Evolutionary conservation across 2,888 invertebrate genomes (phyloP), one percentile per base, ranked within the genome.

Genomic region (Acanthacorydalis orientalis): DNA sequence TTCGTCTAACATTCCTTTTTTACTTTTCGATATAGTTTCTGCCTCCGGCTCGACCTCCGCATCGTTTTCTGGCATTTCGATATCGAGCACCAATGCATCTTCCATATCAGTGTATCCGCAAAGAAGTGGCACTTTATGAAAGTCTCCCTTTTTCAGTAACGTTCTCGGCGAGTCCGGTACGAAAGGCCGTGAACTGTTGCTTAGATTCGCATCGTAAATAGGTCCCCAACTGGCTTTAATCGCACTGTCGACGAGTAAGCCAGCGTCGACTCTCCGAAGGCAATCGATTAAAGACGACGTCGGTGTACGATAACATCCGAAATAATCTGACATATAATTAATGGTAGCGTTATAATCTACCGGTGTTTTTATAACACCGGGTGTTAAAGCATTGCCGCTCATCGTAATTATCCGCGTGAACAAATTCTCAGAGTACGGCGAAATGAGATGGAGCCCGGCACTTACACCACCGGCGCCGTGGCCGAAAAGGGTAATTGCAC

Each of bases 101-200:
- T 88, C 88, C 80, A 86, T 87, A 54, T 82, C 79, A 0, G 87
- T 86, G 55, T 78, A 86, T 1, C 85, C 85, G n/a, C 78, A 74
- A 54, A 88, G 62, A 11, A 86, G 57, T 0, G 87, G 85, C 1
- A 86, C 78, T 47, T 80, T 75, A 49, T 75, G 71, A 52, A 76
- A 77, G 32, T 71, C 70, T 9, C 77, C 80, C 46, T 67, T 69
- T 53, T 74, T 73, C 50, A 83, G 75, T 46, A 77, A 63, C 53
- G 68, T 72, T 50, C 69, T 73, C 0, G 86, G 86, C 45, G 75
- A 68, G 54, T 78, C 80, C 33, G 80, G 69, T 40, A 88, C 64
- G 58, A 87, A 84, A 0, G 72, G 65, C 0, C 77, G 70, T 0
- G 75, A 72, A 15, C 72, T 71, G 54, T 83, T 85, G 47, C 77